Evolutionary conservation across 2,888 invertebrate species (phyloP).

Genomic region (Geotrupes spiniger): DNA sequence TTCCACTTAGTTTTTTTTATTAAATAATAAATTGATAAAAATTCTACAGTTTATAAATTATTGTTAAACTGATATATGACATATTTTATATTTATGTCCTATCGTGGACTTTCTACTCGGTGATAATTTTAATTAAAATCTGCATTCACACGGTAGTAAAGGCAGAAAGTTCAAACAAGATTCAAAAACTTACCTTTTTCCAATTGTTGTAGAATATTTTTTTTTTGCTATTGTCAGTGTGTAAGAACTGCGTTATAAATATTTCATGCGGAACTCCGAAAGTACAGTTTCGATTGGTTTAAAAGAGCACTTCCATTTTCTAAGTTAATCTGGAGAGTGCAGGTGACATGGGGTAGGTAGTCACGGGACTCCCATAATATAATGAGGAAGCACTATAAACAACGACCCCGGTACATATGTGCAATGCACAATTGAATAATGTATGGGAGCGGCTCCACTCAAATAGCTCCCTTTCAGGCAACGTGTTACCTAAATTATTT

Average conservation of each 20-base stretch:
- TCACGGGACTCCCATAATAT: constrained; percentile 24
- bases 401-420: constrained; percentile 25
- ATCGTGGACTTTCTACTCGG: too few species aligned
- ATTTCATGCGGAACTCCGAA: constrained; percentile 15
- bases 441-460: constrained; percentile 28
- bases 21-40: too few species aligned
- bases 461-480: constrained; percentile 25
- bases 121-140: too few species aligned
- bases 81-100: too few species aligned
- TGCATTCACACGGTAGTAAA: too few species aligned
- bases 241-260: constrained; percentile 23
- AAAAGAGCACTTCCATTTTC: constrained; percentile 23
- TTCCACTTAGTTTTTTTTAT: too few species aligned
- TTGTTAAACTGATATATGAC: too few species aligned
- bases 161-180: too few species aligned
- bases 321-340: constrained; percentile 30
- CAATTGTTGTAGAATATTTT: too few species aligned
- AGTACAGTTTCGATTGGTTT: constrained; percentile 23
- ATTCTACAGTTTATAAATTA: too few species aligned
- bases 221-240: constrained; percentile 23
- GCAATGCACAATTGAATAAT: constrained; percentile 32
- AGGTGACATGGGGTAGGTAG: constrained; percentile 26
- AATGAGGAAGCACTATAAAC: constrained; percentile 32
- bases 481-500: constrained; percentile 28
- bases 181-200: too few species aligned